Evolutionary conservation across 2,113 vertebrate genomes (phyloP), one percentile per base, ranked within the genome.

Genomic region (Hyperopisus bebe): DNA sequence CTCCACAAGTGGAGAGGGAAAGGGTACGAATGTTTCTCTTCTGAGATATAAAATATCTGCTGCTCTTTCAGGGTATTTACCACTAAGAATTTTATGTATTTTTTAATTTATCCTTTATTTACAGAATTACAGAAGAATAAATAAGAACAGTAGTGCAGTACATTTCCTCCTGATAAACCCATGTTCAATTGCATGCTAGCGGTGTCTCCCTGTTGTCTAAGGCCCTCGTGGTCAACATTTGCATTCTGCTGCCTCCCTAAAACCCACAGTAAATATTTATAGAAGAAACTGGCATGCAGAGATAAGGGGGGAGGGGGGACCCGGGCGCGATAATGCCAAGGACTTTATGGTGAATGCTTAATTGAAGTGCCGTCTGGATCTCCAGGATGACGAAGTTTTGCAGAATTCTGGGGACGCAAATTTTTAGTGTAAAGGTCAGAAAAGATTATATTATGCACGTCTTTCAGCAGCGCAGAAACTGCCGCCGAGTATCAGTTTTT

Each of bases 211-310:
- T 31, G 19, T 24, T 13, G 74, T 89, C 47, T 51, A 53, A 82
- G 51, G 88, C 70, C 74, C 31, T 27, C 17, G 17, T 82, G 70
- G 17, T 35, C 42, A 24, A 66, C 31, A 89, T 89, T 89, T 44
- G 70, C 80, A 89, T 89, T 80, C 88, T 82, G 31, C 47, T 39
- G 31, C 27, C 47, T 80, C 50, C 11, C 39, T 55, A 88, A 48
- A 74, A 82, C 74, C 70, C 27, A 31, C 70, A 80, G 74, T 89
- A 89, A 89, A 89, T 89, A 89, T 89, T 89, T 82, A 89, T 89
- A 53, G 88, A 89, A 77, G 31, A 83, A 51, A 89, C 70, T 82
- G 88, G 27, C 70, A 89, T 13, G 35, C 35, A 46, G 62, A 8
- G 88, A 89, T 89, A 89, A 83, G 88, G 31, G 19, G 44, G 17